Base-by-base conservation (phyloP, 2,797 vertebrate species). In the Pelodytes ibericus region DNA sequence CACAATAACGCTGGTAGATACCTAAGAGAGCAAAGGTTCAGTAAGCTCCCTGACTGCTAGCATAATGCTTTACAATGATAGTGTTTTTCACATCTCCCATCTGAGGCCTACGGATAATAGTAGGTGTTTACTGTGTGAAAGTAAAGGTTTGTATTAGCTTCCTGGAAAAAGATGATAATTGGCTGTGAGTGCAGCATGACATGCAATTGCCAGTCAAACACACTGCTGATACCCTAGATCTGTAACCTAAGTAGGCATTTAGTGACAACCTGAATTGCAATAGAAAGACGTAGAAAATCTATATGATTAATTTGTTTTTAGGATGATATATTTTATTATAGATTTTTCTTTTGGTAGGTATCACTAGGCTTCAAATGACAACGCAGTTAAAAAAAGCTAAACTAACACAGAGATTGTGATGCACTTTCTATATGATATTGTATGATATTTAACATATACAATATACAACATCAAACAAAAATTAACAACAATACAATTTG, bases 121-220 rank as follows among this genome's bases (percentile, higher is more conserved):
- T 24, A 81, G 69, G 60, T 3, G 8, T 80, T 74, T 81, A 66
- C 51, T 56, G 0, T 20, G 0, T 59, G 16, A 13, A 72, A 63
- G n/a, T 74, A 80, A 82, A 15, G 65, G 70, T 84, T 78, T 82
- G 79, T 72, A 68, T 25, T 0, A 16, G 27, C 57, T 72, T 70
- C 27, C 66, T 72, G n/a, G 49, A 71, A 62, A 72, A 81, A 53
- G 18, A 3, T 36, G 77, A 72, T 84, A 80, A 53, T 53, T 7
- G 61, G 64, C 13, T 24, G 64, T 77, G 57, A 80, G 2, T 61
- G 13, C 26, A 47, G 29, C 18, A 59, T 77, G 67, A 71, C 62
- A 76, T 41, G n/a, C 31, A 39, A 30, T 66, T 66, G 56, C 18
- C 44, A 15, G 60, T 20, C 67, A 62, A 62, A 24, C 20, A 24